These are phyloP conservation scores for Nemoura dubitans DNA, from an alignment of 2,888 invertebrate species.

Conservation along the genomic window DNA sequence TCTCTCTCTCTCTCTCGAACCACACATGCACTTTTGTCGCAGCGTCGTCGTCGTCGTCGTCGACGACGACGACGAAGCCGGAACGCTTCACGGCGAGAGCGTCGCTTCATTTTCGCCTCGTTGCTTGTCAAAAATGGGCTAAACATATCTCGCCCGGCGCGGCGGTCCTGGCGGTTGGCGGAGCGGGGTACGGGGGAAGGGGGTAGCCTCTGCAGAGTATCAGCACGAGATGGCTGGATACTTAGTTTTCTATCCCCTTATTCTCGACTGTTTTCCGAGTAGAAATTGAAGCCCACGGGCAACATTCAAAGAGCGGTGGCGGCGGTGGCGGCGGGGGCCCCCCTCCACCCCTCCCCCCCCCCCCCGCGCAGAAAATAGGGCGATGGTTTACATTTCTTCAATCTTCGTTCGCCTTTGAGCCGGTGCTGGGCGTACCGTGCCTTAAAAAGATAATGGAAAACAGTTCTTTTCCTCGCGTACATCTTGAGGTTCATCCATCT, in stretches of 20 bases:
- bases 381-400: slow-evolving; percentile 44
- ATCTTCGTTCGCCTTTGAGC: slow-evolving; percentile 44
- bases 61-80: no score
- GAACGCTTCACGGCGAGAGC: neutral
- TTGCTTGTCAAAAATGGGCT: slow-evolving; percentile 42
- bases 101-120: slow-evolving; percentile 35
- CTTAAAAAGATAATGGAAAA: slow-evolving; percentile 43
- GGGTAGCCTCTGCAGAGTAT: neutral
- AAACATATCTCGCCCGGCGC: slow-evolving; percentile 27
- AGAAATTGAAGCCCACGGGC: slow-evolving; percentile 44
- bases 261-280: slow-evolving; percentile 43
- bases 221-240: slow-evolving; percentile 25
- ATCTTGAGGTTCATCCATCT: slow-evolving; percentile 20
- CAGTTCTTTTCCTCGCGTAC: slow-evolving; percentile 33
- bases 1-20: no score
- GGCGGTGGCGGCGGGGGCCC: neutral
- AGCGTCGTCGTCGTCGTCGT: slow-evolving; percentile 1
- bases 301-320: slow-evolving; percentile 18
- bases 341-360: no score
- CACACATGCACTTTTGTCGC: slow-evolving; percentile 20
- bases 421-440: neutral
- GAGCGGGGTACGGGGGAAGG: neutral
- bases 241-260: slow-evolving; percentile 40
- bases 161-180: neutral
- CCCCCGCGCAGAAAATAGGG: neutral